Base-by-base conservation (phyloP, 2,888 invertebrate species). In the Plutella xylostella region DNA sequence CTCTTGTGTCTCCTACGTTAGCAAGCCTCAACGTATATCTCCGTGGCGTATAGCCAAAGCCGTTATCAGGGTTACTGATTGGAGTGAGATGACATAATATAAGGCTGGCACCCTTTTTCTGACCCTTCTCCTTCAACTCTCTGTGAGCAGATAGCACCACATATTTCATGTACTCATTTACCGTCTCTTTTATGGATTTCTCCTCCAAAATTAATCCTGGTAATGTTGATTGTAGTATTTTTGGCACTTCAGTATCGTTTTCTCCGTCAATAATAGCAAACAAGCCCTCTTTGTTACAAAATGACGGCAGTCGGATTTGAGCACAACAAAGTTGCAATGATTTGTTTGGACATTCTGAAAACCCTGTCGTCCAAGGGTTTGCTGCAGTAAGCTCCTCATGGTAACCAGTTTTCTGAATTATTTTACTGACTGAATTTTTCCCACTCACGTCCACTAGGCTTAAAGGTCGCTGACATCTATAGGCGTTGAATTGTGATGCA, bases 361-460 rank as follows among this genome's bases (percentile, higher is more conserved):
- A 94, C 1, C 94, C 94, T 22, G 93, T 86, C 38, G 86, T 87
- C 94, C 94, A 94, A 3, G 92, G 91, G 6, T 85, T 84, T 49
- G 60, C 54, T 2, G 87, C 83, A 48, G 68, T 78, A 47, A 87
- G 68, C 54, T 89, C 89, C 47, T 82, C 78, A 42, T 84, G 87
- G 53, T 88, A 79, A 37, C 72, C 75, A 56, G 63, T 74, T 60
- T 76, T 82, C 57, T 80, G 79, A 12, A 71, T 64, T 68, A 72
- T 87, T n/a, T n/a, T n/a, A 1, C 92, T 91, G 45, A 92, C 61
- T 47, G 89, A 87, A 69, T 92, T 92, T 58, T 91, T 89, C 12
- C 94, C 94, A 0, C 93, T 92, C 0, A 94, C 94, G 64, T 94
- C 94, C 0, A 94, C 91, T 20, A 94, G 77, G 59, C 93, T 93